phyloP scores from a whole-genome alignment of 2,113 vertebrate genomes.

The Zosterops borbonicus region DNA sequence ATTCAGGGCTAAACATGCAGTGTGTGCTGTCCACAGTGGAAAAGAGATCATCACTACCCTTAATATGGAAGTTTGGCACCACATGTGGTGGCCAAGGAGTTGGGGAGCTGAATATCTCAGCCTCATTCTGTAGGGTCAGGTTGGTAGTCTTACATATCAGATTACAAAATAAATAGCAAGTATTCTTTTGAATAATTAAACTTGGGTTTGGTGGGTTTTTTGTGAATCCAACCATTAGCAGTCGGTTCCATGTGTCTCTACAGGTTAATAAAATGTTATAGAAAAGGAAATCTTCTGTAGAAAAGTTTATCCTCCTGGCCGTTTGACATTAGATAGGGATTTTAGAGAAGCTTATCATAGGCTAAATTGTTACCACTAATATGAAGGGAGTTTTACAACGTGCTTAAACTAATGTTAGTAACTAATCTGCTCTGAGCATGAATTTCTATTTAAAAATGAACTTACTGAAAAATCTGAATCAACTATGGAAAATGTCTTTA shows the following conservation, averaged over 20 bases:
- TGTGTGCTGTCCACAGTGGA: rapidly evolving
- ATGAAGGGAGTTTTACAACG: background rate
- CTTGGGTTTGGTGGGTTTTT: background rate
- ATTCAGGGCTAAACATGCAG: background rate
- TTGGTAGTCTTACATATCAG: background rate
- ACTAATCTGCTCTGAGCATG: background rate
- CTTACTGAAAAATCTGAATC: background rate
- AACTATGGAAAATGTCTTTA: background rate
- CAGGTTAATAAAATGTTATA: background rate
- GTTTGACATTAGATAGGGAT: background rate
- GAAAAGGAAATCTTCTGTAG: background rate
- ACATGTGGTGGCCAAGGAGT: rapidly evolving
- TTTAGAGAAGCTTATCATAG: background rate
- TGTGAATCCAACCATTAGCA: background rate
- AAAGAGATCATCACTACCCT: background rate
- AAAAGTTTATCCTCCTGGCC: background rate
- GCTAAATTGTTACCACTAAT: background rate
- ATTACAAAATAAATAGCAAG: background rate
- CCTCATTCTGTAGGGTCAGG: background rate
- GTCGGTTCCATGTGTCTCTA: background rate
- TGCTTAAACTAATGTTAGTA: background rate
- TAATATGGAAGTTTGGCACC: background rate
- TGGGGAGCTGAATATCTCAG: background rate
- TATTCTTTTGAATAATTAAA: background rate
- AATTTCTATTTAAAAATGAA: slow-evolving; percentile 4